phyloP scores from a whole-genome alignment of 1,140 invertebrate species.

The Lordiphosa collinella region DNA sequence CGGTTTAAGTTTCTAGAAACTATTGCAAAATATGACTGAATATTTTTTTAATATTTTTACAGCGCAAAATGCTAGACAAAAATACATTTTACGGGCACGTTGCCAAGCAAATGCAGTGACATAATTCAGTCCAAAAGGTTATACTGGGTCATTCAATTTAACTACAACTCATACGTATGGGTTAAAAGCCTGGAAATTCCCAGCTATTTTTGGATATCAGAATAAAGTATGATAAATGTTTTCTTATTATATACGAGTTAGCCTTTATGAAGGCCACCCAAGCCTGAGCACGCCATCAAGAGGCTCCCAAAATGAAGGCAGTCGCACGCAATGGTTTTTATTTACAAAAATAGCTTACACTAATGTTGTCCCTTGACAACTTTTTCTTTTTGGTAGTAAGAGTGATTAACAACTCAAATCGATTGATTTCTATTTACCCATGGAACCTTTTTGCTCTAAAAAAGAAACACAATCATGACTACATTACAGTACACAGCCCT shows the following conservation, averaged over 20 bases:
- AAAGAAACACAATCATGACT: too few species aligned
- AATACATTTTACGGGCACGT: background rate
- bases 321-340: background rate
- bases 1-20: too few species aligned
- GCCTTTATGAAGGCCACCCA: background rate
- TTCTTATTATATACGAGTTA: background rate
- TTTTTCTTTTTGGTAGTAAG: too few species aligned
- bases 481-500: too few species aligned
- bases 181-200: slow-evolving; percentile 33
- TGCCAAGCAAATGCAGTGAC: slow-evolving; percentile 4
- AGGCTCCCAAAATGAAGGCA: background rate
- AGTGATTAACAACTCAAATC: slow-evolving; percentile 22
- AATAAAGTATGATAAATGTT: slow-evolving; percentile 5
- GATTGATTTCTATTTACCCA: slow-evolving; percentile 10
- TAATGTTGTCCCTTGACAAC: slow-evolving; percentile 9
- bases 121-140: background rate
- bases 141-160: too few species aligned
- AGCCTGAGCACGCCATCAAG: too few species aligned
- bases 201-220: slow-evolving; percentile 26
- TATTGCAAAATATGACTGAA: too few species aligned
- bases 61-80: too few species aligned
- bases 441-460: too few species aligned
- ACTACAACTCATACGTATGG: too few species aligned
- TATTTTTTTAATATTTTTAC: too few species aligned
- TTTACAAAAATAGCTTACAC: slow-evolving; percentile 1